These are phyloP conservation scores for Notarius quadriscutis DNA, from an alignment of 2,113 vertebrate genomes.

Conservation along the genomic window DNA sequence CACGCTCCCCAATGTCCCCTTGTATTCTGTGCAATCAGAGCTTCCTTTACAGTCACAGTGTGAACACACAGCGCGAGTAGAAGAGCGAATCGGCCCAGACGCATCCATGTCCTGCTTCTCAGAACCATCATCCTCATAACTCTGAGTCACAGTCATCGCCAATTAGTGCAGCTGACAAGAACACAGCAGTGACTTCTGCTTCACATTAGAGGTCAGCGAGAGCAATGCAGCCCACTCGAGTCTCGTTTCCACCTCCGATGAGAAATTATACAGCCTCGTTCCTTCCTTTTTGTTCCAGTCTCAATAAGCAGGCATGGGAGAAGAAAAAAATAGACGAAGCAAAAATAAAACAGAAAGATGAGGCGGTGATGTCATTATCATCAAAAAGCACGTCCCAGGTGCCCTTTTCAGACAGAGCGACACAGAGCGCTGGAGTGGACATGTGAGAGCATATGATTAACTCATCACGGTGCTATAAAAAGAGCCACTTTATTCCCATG, in stretches of 20 bases:
- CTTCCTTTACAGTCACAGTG: constrained; percentile 7
- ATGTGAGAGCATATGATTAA: constrained; percentile 56
- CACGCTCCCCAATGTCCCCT: no score
- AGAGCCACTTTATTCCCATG: constrained; percentile 51
- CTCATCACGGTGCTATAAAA: constrained; percentile 55
- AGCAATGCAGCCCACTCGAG: constrained; percentile 19
- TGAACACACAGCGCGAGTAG: not conserved
- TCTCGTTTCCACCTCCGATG: constrained; percentile 6
- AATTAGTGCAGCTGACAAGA: constrained; percentile 34
- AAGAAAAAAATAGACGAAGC: not conserved
- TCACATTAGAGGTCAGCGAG: not conserved
- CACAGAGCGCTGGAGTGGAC: constrained; percentile 50
- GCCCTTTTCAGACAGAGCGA: constrained; percentile 53
- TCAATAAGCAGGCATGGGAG: constrained; percentile 41
- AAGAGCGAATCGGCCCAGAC: not conserved
- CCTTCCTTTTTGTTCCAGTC: not conserved
- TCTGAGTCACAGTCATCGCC: constrained; percentile 31
- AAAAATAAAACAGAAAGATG: constrained; percentile 25
- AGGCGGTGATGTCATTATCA: constrained; percentile 49
- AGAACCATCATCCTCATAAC: constrained; percentile 41
- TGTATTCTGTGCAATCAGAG: not conserved
- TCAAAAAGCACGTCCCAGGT: constrained; percentile 54
- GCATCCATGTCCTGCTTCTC: constrained; percentile 3
- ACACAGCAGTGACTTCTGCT: constrained; percentile 1
- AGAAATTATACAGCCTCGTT: constrained; percentile 41